These are phyloP conservation scores for Omphaloscelis lunosa DNA, from an alignment of 2,888 invertebrate genomes.

Conservation along the genomic window DNA sequence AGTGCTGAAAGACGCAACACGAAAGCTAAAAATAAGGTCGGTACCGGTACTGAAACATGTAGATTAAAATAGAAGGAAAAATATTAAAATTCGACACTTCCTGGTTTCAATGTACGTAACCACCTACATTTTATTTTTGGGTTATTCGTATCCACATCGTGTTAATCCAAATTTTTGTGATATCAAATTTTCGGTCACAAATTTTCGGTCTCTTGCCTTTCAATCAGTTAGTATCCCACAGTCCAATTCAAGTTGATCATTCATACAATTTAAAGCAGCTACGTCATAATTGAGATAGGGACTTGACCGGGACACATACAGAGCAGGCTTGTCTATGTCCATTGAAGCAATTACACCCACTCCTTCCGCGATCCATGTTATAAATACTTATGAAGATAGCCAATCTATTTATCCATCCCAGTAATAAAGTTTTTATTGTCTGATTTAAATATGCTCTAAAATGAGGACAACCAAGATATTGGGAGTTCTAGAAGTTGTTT, in stretches of 20 bases:
- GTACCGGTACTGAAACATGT: conserved; percentile 7
- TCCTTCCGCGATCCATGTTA: conserved; percentile 52
- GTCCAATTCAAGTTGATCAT: conserved; percentile 57
- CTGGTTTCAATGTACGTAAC: conserved; percentile 16
- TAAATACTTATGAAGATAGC: conserved; percentile 50
- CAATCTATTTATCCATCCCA: conserved; percentile 27
- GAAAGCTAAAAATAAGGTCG: conserved; percentile 25
- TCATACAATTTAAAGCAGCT: conserved; percentile 36
- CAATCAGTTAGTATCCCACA: conserved; percentile 43
- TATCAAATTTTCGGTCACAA: neutral
- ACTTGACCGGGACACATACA: conserved; percentile 21
- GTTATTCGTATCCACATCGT: neutral
- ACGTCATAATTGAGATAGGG: conserved; percentile 51
- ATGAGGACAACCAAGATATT: conserved; percentile 20
- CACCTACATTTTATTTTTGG: neutral
- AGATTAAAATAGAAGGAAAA: conserved; percentile 24
- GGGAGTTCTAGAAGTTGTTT: conserved; percentile 23
- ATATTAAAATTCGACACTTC: conserved; percentile 23
- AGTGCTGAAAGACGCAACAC: conserved; percentile 28
- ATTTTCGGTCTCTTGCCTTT: conserved; percentile 2
- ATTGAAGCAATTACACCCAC: conserved; percentile 71
- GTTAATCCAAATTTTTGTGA: neutral
- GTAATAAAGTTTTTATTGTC: conserved; percentile 46
- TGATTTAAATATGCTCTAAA: conserved; percentile 33
- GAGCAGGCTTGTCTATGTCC: conserved; percentile 45